phyloP scores from a whole-genome alignment of 2,888 invertebrate genomes.

The Tenthredo scrophulariae region DNA sequence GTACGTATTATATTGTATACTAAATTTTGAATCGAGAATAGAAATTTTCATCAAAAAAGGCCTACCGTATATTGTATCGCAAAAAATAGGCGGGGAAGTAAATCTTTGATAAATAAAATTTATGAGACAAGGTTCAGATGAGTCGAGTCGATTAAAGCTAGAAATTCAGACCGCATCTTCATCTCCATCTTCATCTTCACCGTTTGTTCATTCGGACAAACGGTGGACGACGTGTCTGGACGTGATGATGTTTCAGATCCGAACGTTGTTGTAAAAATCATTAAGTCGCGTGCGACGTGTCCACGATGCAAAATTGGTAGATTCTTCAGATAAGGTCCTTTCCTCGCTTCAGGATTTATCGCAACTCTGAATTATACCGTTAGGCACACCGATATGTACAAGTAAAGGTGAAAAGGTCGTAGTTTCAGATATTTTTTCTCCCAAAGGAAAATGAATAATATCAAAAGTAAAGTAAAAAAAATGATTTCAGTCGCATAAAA shows the following conservation, averaged over 20 bases:
- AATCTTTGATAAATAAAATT: background rate
- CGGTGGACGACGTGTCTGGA: background rate
- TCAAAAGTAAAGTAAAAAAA: background rate
- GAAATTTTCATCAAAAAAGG: background rate
- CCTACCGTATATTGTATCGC: no score
- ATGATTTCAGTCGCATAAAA: background rate
- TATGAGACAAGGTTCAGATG: background rate
- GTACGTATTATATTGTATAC: no score
- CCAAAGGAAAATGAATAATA: background rate
- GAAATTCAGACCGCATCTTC: background rate
- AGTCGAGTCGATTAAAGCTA: background rate
- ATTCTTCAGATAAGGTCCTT: constrained; percentile 34
- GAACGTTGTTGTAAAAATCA: background rate
- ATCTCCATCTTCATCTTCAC: constrained; percentile 5
- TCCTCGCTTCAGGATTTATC: constrained; percentile 24
- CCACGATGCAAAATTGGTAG: constrained; percentile 27
- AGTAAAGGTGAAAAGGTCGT: background rate
- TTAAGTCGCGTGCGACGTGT: constrained; percentile 33
- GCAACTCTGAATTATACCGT: constrained; percentile 11
- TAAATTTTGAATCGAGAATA: background rate
- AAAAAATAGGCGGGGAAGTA: background rate
- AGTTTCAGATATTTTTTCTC: background rate
- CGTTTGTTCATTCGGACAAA: background rate
- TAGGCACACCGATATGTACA: background rate
- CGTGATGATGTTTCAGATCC: constrained; percentile 30